Evolutionary conservation across 2,888 invertebrate species (phyloP), one percentile per base, ranked within the genome.

Genomic region (Cyclophora punctaria): DNA sequence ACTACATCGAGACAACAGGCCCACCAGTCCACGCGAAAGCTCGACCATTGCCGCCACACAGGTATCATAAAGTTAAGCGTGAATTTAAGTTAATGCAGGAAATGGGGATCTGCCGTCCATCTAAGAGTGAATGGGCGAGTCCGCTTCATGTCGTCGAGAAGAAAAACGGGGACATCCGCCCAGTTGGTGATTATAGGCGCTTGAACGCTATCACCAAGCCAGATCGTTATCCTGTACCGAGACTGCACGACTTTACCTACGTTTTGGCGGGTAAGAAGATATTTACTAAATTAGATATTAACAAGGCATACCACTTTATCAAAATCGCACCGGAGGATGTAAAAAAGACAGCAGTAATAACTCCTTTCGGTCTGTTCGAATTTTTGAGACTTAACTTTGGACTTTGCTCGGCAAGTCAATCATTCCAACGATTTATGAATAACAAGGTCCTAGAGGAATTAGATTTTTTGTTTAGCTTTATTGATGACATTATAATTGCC

Each of bases 51-150:
- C 60, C 66, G 2, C 74, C 71, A 0, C 69, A 73, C 3, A 61
- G 67, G 34, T 68, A 75, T 7, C 37, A 46, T 2, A 63, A 62
- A 3, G 74, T 73, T 0, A 70, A 69, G 51, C 51, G 59, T 3
- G 72, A 77, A 50, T 75, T 79, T 55, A 44, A 57, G 3, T 3
- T 44, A 0, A 68, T 79, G 71, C 52, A 69, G 4, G 65, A 79
- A 33, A 53, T 64, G 33, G 83, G 78, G 0, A 76, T 83, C 6
- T 76, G 76, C 41, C 62, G 78, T 3, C 80, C 76, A 0, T 82
- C 80, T 0, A 70, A 67, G 3, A 77, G 77, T 41, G 56, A 63
- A 2, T 83, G 76, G 78, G 63, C 79, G 0, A 74, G 67, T 44
- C 82, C 57, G 2, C 45, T 60, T 0, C 61, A 61, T 34, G 48